Conservation (phyloP, 2,797 vertebrate genomes). For the Stomatorhinus walkeri region DNA sequence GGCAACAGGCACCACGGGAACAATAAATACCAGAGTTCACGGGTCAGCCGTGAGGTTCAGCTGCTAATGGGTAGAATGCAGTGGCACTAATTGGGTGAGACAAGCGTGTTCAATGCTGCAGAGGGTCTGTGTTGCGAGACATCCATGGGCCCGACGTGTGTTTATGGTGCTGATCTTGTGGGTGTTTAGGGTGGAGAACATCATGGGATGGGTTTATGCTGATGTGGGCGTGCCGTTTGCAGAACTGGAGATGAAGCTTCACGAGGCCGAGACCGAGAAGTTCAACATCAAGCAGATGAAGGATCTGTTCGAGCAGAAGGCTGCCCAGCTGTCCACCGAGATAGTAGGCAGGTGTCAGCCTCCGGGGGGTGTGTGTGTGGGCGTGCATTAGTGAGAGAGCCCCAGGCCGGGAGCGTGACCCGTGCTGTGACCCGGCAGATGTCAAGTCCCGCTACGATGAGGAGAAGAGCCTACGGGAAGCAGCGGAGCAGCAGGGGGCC, state of each 20-base stretch:
- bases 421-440: slow-evolving; percentile 54
- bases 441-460: slow-evolving; percentile 91
- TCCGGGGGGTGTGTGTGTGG: slow-evolving; percentile 15
- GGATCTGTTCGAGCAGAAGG: slow-evolving; percentile 98
- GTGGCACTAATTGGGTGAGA: not conserved
- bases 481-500: slow-evolving; percentile 70
- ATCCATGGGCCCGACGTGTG: not conserved
- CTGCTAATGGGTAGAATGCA: slow-evolving; percentile 20
- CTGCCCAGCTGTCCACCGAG: slow-evolving; percentile 91
- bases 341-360: slow-evolving; percentile 77
- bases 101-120: not conserved
- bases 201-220: not conserved
- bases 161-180: not conserved
- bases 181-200: slow-evolving; percentile 22
- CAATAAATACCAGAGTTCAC: too few relatives aligned
- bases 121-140: not conserved
- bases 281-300: slow-evolving; percentile 99
- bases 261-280: slow-evolving; percentile 88
- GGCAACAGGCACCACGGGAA: not conserved
- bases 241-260: slow-evolving; percentile 78
- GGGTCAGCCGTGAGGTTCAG: not conserved
- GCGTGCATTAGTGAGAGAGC: slow-evolving; percentile 17
- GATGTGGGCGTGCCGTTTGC: slow-evolving; percentile 14
- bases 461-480: slow-evolving; percentile 79
- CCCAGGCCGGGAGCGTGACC: not conserved